Conservation (phyloP, 1,140 invertebrate species). For the Dreissena rostriformis region DNA sequence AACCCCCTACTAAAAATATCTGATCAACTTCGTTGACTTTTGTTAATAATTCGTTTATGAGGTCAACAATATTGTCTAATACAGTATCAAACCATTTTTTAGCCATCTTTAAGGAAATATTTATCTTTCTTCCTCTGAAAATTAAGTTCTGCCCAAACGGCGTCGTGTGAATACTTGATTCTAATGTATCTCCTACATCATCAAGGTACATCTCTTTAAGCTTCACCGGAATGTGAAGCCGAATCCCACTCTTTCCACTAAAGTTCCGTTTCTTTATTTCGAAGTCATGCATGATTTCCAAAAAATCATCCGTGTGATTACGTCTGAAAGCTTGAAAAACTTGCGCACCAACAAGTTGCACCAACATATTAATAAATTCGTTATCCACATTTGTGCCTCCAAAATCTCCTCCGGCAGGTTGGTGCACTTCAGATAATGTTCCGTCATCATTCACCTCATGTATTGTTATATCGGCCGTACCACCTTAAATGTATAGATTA, state of each 20-base stretch:
- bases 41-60: neutral
- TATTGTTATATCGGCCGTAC: constrained; percentile 62
- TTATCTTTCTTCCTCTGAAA: neutral
- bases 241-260: neutral
- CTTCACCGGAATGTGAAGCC: constrained; percentile 31
- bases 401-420: constrained; percentile 57
- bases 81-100: neutral
- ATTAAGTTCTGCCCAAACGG: neutral
- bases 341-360: constrained; percentile 33
- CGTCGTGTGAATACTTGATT: neutral
- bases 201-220: constrained; percentile 34
- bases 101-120: neutral
- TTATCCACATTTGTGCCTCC: constrained; percentile 61
- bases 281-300: constrained; percentile 47
- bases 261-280: constrained; percentile 54
- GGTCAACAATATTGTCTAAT: neutral
- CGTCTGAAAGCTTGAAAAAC: constrained; percentile 40
- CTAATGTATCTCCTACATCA: constrained; percentile 16
- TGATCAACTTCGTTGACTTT: constrained; percentile 19
- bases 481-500: too few relatives aligned
- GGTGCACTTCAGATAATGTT: constrained; percentile 48
- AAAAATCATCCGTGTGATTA: constrained; percentile 27
- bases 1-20: constrained; percentile 60
- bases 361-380: constrained; percentile 35
- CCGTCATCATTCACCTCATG: constrained; percentile 50